Conservation (phyloP, 2,113 vertebrate species). For the Chaetorhynchus papuensis region DNA sequence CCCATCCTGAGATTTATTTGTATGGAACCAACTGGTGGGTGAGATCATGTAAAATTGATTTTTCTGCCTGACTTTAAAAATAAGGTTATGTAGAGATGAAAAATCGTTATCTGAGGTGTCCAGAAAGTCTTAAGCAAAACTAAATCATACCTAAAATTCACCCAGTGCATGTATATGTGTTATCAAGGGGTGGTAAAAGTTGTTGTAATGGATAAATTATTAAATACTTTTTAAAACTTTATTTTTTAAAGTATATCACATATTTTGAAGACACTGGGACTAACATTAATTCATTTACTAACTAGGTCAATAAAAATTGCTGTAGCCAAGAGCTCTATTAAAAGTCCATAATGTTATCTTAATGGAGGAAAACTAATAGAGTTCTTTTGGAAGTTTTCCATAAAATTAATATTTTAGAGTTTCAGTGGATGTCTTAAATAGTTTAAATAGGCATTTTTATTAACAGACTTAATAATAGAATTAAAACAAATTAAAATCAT, state of each 20-base stretch:
- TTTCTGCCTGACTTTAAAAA: slow-evolving; percentile 23
- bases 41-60: slow-evolving; percentile 47
- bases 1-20: slow-evolving; percentile 15
- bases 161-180: not conserved
- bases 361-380: slow-evolving; percentile 69
- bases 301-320: slow-evolving; percentile 74
- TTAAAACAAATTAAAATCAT: slow-evolving; percentile 69
- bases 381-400: slow-evolving; percentile 72
- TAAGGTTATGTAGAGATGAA: not conserved
- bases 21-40: not conserved
- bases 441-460: slow-evolving; percentile 70
- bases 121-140: not conserved
- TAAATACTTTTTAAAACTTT: not conserved
- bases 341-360: slow-evolving; percentile 75
- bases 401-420: slow-evolving; percentile 68
- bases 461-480: slow-evolving; percentile 69
- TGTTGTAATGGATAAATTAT: not conserved
- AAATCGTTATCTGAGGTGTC: slow-evolving; percentile 1
- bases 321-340: slow-evolving; percentile 69
- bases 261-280: slow-evolving; percentile 40
- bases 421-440: slow-evolving; percentile 55
- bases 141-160: not conserved
- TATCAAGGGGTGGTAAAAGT: not conserved
- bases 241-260: not conserved
- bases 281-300: slow-evolving; percentile 69